Base-by-base conservation (phyloP, 2,113 vertebrate genomes). In the Catagonus wagneri region DNA sequence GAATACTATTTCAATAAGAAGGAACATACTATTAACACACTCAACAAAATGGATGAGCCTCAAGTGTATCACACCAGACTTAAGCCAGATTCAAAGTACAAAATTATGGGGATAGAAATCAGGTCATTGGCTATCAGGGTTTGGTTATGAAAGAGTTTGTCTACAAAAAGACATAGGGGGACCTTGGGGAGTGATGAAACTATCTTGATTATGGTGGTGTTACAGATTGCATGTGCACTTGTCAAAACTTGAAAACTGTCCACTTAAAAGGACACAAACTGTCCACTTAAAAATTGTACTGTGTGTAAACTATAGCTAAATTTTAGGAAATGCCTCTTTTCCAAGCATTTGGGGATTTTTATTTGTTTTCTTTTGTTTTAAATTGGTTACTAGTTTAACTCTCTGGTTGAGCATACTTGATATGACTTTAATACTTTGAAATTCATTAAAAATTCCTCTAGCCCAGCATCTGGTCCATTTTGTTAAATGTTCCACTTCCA, bases 401-500 rank as follows among this genome's bases (percentile, higher is more conserved):
- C 29, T 90, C 17, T 75, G 52, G 39, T 92, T 52, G 61, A 97
- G 74, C 17, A 65, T 44, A 68, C 29, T 90, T 52, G 11, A 90
- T 91, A 25, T 60, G 17, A 90, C 79, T 94, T 81, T 56, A 69
- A 81, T 83, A 79, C 22, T 72, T 89, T 29, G 52, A 44, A 87
- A 95, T 87, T 90, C 78, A 79, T 22, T 58, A 68, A 86, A 58
- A 34, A 61, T 75, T 83, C n/a, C 76, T 68, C 96, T 79, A 93
- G 69, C n/a, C 25, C 29, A 61, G 39, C 22, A 25, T 85, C 54
- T 74, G 60, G 29, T 85, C 85, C 72, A 39, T 95, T 93, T 89
- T 71, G 84, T 65, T 94, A 54, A 96, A 93, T 81, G 54, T 65
- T 90, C 83, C 34, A 90, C 84, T 96, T 90, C 58, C 34, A 78